A percentile compares a stretch with the other conserved stretches of the same genome.
Evolutionary conservation across 1,140 invertebrate species (phyloP).

Genomic region (Halictus rubicundus): DNA sequence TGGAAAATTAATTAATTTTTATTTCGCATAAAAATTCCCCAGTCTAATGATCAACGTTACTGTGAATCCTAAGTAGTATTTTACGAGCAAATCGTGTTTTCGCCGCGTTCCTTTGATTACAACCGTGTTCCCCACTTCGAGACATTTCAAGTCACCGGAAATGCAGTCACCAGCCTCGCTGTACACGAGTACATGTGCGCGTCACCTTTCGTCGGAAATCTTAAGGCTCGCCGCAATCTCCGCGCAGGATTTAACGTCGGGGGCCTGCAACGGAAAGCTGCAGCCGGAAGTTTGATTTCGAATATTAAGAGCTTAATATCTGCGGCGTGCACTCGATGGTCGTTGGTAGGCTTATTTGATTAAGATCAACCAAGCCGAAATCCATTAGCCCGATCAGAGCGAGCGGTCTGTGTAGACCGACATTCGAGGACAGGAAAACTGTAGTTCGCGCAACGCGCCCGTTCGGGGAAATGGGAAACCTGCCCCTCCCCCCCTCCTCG

Average conservation of each 20-base stretch:
- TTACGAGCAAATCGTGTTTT: too few species aligned
- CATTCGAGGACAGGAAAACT: background rate
- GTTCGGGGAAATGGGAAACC: too few species aligned
- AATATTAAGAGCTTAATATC: slow-evolving; percentile 35
- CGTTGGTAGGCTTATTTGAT: background rate
- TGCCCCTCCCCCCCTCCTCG: too few species aligned
- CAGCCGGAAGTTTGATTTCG: slow-evolving; percentile 12
- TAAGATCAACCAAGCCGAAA: slow-evolving; percentile 11
- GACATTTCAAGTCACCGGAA: background rate
- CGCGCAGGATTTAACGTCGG: slow-evolving; percentile 8
- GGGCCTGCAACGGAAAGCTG: background rate
- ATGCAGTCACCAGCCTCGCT: background rate
- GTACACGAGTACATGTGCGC: background rate
- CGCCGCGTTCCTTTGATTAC: too few species aligned
- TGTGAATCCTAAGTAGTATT: too few species aligned
- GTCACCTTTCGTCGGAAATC: slow-evolving; percentile 6
- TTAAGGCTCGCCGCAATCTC: background rate
- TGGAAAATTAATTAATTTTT: too few species aligned
- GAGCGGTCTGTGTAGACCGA: background rate
- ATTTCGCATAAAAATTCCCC: too few species aligned
- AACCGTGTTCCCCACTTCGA: too few species aligned
- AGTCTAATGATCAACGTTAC: too few species aligned
- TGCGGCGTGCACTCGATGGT: background rate
- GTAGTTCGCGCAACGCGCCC: background rate
- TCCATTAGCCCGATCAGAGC: slow-evolving; percentile 25